Percentiles rank a stretch among this genome's conserved stretches.
Evolutionary conservation across 2,113 vertebrate species (phyloP).

Genomic region (Sardina pilchardus): DNA sequence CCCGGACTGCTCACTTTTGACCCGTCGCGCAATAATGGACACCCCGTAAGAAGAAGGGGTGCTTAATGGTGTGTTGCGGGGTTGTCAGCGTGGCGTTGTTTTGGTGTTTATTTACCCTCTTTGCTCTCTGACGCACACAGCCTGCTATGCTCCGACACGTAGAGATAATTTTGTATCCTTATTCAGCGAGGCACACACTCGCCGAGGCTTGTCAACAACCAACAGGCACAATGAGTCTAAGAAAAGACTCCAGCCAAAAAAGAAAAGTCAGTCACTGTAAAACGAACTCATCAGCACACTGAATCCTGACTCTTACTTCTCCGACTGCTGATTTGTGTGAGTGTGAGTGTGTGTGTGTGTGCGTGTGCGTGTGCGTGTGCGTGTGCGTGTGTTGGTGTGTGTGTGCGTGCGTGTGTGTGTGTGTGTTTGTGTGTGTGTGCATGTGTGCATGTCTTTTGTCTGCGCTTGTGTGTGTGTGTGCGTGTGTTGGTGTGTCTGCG

Average conservation of each 20-base stretch:
- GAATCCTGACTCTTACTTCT: not conserved
- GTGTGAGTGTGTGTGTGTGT: not conserved
- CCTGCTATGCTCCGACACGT: not conserved
- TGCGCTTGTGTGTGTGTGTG: not conserved
- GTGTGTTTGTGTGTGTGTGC: not conserved
- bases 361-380: not conserved
- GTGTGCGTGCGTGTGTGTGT: not conserved
- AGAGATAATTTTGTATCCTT: not conserved
- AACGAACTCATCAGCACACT: not conserved
- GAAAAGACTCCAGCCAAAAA: not conserved
- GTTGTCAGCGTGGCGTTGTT: not conserved
- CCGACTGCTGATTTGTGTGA: not conserved
- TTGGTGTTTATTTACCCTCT: not conserved
- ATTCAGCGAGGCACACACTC: not conserved
- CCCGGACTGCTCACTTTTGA: slow-evolving; percentile 64
- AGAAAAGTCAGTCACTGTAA: not conserved
- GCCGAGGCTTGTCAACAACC: not conserved
- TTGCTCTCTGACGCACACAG: not conserved
- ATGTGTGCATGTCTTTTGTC: not conserved
- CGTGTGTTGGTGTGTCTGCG: no score
- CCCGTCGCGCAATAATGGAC: slow-evolving; percentile 56
- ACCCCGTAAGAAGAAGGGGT: slow-evolving; percentile 44
- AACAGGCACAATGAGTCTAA: not conserved
- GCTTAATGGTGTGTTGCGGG: slow-evolving; percentile 60
- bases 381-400: not conserved